These are phyloP conservation scores for Brienomyrus brachyistius DNA, from an alignment of 2,113 vertebrate genomes.

Conservation along the genomic window DNA sequence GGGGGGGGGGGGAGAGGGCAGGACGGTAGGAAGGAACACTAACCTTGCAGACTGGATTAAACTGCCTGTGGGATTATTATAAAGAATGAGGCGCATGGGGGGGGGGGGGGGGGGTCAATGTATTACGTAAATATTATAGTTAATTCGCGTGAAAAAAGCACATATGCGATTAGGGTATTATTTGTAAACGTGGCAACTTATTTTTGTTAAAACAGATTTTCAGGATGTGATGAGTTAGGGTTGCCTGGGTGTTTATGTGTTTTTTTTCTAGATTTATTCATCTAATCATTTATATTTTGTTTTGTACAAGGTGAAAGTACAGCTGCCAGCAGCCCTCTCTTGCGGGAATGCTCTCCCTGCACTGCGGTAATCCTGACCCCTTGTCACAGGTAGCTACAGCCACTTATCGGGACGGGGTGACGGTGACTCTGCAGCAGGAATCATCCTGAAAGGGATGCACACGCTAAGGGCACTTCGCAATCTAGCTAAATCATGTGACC, in stretches of 20 bases:
- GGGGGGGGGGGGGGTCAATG: neutral
- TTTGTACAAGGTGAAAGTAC: neutral
- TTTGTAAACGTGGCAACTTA: neutral
- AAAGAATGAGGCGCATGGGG: neutral
- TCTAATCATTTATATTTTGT: neutral
- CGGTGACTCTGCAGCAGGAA: neutral
- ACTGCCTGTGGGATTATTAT: slow-evolving; percentile 45
- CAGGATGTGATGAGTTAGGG: neutral
- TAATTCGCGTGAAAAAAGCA: neutral
- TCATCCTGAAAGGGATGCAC: neutral
- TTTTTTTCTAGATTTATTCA: neutral
- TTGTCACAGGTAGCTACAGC: neutral
- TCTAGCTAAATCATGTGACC: neutral
- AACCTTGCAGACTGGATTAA: slow-evolving; percentile 58
- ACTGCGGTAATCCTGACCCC: neutral
- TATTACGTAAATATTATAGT: neutral
- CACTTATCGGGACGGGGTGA: neutral
- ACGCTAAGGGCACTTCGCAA: neutral
- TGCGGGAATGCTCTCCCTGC: neutral
- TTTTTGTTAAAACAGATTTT: neutral
- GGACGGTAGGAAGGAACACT: slow-evolving; percentile 33
- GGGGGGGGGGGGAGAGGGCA: slow-evolving; percentile 11
- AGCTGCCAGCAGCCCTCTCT: neutral
- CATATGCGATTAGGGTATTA: neutral
- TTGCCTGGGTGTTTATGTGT: neutral